These are phyloP conservation scores for Vanessa cardui DNA, from an alignment of 2,888 invertebrate genomes.

Conservation along the genomic window DNA sequence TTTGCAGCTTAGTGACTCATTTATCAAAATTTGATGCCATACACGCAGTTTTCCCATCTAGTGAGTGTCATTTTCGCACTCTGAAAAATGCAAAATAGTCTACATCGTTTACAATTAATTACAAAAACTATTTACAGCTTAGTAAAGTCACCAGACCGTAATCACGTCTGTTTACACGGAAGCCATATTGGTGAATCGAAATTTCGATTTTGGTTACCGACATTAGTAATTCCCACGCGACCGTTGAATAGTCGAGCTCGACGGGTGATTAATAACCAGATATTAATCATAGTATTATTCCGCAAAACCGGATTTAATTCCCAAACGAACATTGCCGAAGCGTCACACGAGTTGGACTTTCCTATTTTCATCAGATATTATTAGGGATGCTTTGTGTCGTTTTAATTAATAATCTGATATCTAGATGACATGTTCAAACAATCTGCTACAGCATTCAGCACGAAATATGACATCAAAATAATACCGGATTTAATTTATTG, in stretches of 20 bases:
- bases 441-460: constrained; percentile 19
- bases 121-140: constrained; percentile 1
- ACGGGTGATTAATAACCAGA: constrained; percentile 44
- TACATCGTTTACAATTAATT: no score
- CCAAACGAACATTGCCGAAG: constrained; percentile 57
- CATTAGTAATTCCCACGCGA: constrained; percentile 34
- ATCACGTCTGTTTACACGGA: constrained; percentile 10
- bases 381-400: constrained; percentile 23
- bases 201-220: constrained; percentile 60
- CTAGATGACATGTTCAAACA: constrained; percentile 27
- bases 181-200: constrained; percentile 36
- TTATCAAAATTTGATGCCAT: background rate
- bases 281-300: constrained; percentile 44
- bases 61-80: no score
- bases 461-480: constrained; percentile 21
- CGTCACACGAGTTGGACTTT: constrained; percentile 37
- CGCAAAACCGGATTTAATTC: constrained; percentile 43
- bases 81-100: no score
- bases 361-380: constrained; percentile 35
- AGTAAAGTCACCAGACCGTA: constrained; percentile 1
- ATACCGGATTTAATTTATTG: constrained; percentile 36
- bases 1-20: no score
- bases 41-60: background rate
- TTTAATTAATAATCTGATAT: constrained; percentile 30
- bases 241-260: constrained; percentile 67